Conservation (phyloP, 2,797 vertebrate genomes). For the Eremophila alpestris region DNA sequence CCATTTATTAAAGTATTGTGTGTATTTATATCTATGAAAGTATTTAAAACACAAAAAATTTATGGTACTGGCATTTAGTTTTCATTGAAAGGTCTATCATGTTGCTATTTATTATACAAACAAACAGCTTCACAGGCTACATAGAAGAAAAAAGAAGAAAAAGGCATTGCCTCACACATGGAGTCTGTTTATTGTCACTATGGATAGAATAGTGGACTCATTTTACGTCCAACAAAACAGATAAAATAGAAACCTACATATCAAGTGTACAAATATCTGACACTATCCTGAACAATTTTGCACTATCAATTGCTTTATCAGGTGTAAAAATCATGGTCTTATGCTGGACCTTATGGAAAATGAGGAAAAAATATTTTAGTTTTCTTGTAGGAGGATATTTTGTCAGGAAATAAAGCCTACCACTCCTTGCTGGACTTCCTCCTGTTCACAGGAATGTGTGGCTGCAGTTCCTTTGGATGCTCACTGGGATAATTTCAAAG, state of each 20-base stretch:
- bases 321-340: background rate
- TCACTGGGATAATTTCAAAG: background rate
- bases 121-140: background rate
- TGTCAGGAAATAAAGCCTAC: background rate
- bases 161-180: background rate
- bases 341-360: background rate
- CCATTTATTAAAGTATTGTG: background rate
- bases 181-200: background rate
- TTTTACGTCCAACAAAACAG: background rate
- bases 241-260: background rate
- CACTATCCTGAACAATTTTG: background rate
- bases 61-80: background rate
- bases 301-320: background rate
- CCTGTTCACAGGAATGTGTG: background rate
- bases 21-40: background rate
- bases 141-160: background rate
- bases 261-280: background rate
- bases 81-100: background rate
- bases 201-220: background rate
- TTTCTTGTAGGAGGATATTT: background rate
- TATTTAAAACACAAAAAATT: background rate
- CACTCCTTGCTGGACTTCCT: background rate
- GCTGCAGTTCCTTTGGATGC: background rate
- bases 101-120: background rate
- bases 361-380: rapidly evolving